phyloP scores from a whole-genome alignment of 2,888 invertebrate species.

The Plemyria rubiginata region DNA sequence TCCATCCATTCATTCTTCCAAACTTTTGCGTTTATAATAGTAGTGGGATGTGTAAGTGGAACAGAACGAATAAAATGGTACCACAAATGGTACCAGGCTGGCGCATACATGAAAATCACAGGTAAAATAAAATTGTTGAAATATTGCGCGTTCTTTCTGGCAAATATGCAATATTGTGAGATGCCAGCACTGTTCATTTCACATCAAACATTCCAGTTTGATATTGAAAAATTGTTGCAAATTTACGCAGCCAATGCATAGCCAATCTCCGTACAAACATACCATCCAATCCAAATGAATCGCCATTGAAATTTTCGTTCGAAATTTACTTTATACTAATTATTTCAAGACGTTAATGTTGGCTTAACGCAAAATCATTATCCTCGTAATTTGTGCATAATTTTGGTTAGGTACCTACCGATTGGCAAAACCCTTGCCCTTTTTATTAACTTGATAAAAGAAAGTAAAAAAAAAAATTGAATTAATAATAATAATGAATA shows the following conservation, averaged over 20 bases:
- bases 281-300: conserved; percentile 30
- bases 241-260: conserved; percentile 36
- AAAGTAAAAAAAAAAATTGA: too few relatives aligned
- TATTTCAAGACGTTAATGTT: conserved; percentile 2
- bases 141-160: conserved; percentile 25
- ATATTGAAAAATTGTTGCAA: conserved; percentile 45
- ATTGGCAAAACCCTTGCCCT: too few relatives aligned
- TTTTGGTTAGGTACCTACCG: too few relatives aligned
- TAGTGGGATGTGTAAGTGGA: too few relatives aligned
- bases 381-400: background rate
- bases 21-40: too few relatives aligned
- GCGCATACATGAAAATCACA: conserved; percentile 9
- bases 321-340: background rate
- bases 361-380: conserved; percentile 5
- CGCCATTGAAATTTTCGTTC: conserved; percentile 27
- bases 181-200: conserved; percentile 47
- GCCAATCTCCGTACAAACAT: conserved; percentile 17
- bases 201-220: conserved; percentile 45
- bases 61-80: too few relatives aligned
- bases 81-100: background rate
- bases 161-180: conserved; percentile 41
- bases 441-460: too few relatives aligned
- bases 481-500: too few relatives aligned
- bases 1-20: too few relatives aligned
- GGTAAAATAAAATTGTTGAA: conserved; percentile 25